Percentiles rank a stretch among this genome's conserved stretches.
These are phyloP conservation scores for Puffinus mauretanicus DNA, from an alignment of 2,113 vertebrate species.

Conservation along the genomic window DNA sequence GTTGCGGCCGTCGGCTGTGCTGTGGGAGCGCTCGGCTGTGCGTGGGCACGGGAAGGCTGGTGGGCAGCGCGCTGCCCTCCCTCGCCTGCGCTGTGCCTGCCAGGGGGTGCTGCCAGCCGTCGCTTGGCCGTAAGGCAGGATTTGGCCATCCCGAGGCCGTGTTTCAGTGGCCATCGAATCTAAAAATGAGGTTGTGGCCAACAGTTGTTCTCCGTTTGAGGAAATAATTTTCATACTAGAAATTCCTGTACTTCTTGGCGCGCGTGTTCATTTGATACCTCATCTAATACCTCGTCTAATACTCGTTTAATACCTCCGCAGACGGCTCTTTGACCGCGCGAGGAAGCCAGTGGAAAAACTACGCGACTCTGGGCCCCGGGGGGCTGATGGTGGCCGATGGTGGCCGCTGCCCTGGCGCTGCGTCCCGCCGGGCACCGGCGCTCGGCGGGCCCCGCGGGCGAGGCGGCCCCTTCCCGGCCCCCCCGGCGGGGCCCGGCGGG, in stretches of 20 bases:
- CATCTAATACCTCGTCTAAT: too few relatives aligned
- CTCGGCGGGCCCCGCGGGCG: too few relatives aligned
- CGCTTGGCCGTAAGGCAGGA: fast-evolving
- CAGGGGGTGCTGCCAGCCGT: background rate
- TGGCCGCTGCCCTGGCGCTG: too few relatives aligned
- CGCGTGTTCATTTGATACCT: fast-evolving
- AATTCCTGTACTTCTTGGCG: background rate
- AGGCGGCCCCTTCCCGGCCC: too few relatives aligned
- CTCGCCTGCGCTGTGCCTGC: background rate
- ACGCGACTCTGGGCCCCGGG: too few relatives aligned
- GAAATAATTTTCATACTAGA: background rate
- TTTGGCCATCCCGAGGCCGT: fast-evolving
- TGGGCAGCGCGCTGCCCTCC: background rate
- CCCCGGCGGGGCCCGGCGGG: too few relatives aligned
- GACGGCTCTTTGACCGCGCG: background rate
- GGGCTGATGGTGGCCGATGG: too few relatives aligned
- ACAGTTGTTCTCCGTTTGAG: background rate
- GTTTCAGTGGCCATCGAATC: background rate
- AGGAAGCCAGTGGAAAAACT: background rate
- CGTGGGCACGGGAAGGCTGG: fast-evolving
- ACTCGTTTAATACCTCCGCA: background rate
- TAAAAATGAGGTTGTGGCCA: fast-evolving
- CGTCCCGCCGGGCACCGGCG: too few relatives aligned
- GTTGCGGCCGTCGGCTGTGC: background rate
- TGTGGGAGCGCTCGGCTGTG: fast-evolving